These are phyloP conservation scores for Mellivora capensis DNA, from an alignment of 2,113 vertebrate genomes.

Conservation along the genomic window DNA sequence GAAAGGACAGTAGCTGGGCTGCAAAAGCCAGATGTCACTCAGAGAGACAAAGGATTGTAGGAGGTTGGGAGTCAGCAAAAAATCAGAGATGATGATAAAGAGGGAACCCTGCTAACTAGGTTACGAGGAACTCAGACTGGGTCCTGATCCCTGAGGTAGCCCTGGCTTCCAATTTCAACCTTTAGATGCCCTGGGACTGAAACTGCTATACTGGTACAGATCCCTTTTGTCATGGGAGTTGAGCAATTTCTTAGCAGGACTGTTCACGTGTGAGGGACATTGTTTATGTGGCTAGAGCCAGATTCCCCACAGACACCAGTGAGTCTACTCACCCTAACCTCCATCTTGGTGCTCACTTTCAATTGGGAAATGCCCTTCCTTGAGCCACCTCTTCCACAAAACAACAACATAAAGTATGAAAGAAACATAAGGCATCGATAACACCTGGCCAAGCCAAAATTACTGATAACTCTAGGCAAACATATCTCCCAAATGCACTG, in stretches of 20 bases:
- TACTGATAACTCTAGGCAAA: background rate
- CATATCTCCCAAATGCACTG: background rate
- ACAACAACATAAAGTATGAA: background rate
- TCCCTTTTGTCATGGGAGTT: background rate
- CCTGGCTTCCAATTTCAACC: background rate
- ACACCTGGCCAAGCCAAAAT: background rate
- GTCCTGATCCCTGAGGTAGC: background rate
- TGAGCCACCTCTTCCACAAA: background rate
- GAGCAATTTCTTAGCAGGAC: background rate
- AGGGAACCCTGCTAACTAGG: background rate
- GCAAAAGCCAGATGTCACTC: background rate
- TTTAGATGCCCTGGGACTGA: background rate
- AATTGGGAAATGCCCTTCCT: background rate
- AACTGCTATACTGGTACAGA: fast-evolving
- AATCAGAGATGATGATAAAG: background rate
- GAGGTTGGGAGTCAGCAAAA: background rate
- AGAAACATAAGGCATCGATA: background rate
- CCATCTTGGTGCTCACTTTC: background rate
- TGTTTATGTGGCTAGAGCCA: background rate
- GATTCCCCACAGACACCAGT: background rate
- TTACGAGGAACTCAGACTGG: background rate
- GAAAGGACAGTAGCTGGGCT: background rate
- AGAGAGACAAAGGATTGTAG: background rate
- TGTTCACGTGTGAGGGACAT: background rate
- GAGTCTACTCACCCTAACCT: background rate